Percentiles rank a stretch among this genome's conserved stretches.
These are phyloP conservation scores for Pseudomyrmex flavicornis DNA, from an alignment of 1,140 invertebrate genomes.

Conservation along the genomic window DNA sequence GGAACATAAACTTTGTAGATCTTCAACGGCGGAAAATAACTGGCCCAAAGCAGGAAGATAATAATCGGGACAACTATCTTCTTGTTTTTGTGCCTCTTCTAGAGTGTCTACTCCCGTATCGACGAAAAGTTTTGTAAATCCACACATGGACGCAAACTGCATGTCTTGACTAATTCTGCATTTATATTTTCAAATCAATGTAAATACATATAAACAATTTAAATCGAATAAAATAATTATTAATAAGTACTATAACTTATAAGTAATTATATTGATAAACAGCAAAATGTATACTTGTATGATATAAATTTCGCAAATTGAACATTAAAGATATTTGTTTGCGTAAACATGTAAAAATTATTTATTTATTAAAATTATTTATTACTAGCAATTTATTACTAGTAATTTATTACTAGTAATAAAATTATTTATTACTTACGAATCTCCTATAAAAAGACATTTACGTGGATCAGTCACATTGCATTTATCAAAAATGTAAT, in stretches of 20 bases:
- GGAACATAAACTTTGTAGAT: too few species aligned
- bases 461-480: conserved; percentile 83
- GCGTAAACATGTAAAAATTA: neutral
- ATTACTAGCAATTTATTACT: too few species aligned
- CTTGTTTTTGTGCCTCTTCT: conserved; percentile 15
- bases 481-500: conserved; percentile 80
- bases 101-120: conserved; percentile 23
- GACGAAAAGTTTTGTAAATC: conserved; percentile 82
- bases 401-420: too few species aligned
- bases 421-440: conserved; percentile 80
- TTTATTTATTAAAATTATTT: neutral
- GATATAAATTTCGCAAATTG: too few species aligned
- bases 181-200: conserved; percentile 36
- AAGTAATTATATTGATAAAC: too few species aligned
- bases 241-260: too few species aligned
- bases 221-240: conserved; percentile 30
- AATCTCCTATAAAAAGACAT: conserved; percentile 88
- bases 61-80: conserved; percentile 42
- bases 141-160: conserved; percentile 84
- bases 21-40: conserved; percentile 1
- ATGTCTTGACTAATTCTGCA: conserved; percentile 86
- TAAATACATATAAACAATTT: too few species aligned
- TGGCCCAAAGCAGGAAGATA: conserved; percentile 53
- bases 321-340: too few species aligned
- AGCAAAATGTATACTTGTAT: too few species aligned